Conservation (phyloP, 2,113 vertebrate species). For the Lichenostomus cassidix region DNA sequence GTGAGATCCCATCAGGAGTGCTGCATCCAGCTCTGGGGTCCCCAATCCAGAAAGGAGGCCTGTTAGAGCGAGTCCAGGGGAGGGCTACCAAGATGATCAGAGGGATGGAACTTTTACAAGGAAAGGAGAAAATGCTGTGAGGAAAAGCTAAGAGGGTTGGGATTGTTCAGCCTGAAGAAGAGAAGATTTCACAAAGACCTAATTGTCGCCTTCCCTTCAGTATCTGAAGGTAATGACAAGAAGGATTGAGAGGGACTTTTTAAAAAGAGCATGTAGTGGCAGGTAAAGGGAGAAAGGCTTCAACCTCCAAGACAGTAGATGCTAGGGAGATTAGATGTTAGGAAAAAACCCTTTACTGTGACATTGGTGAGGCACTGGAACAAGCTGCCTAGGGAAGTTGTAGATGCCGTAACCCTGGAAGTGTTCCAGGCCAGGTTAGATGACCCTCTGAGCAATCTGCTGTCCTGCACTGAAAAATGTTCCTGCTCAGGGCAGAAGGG, state of each 20-base stretch:
- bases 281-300: not conserved
- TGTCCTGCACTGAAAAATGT: not conserved
- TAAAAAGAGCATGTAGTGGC: not conserved
- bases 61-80: not conserved
- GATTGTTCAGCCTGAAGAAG: not conserved
- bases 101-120: not conserved
- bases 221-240: not conserved
- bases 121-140: not conserved
- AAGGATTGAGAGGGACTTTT: not conserved
- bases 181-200: not conserved
- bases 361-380: not conserved
- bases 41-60: not conserved
- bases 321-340: not conserved
- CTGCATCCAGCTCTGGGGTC: not conserved
- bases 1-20: not conserved
- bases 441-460: not conserved
- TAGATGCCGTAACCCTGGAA: not conserved
- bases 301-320: not conserved
- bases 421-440: not conserved
- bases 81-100: not conserved
- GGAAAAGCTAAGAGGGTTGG: not conserved
- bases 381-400: not conserved
- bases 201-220: not conserved
- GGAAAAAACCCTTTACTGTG: not conserved
- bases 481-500: not conserved